A percentile compares a stretch with the other conserved stretches of the same genome.
Evolutionary conservation across 2,113 vertebrate genomes (phyloP).

Genomic region (Corythaixoides concolor): DNA sequence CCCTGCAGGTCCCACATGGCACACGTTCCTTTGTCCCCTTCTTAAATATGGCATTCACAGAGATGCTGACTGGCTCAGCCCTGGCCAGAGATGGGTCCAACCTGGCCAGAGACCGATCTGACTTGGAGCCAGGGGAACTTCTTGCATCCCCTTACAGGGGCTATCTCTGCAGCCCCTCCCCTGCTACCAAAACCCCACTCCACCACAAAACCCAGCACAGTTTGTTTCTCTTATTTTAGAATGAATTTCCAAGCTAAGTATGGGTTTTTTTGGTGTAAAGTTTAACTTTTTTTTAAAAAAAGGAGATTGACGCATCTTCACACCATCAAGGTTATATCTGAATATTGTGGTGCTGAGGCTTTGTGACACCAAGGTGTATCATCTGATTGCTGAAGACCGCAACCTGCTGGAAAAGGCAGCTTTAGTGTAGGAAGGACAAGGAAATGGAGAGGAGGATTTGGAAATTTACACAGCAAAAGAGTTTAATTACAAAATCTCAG

Average conservation of each 20-base stretch:
- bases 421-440: background rate
- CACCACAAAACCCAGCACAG: no score
- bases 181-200: no score
- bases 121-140: no score
- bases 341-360: background rate
- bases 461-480: background rate
- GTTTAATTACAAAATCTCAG: background rate
- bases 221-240: background rate
- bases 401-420: background rate
- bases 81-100: no score
- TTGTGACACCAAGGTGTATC: background rate
- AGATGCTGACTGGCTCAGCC: no score
- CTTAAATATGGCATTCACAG: no score
- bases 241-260: background rate
- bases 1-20: no score
- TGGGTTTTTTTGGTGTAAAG: background rate
- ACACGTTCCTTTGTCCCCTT: no score
- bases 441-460: background rate
- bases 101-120: no score
- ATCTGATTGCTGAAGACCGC: background rate
- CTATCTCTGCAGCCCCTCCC: no score
- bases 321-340: background rate
- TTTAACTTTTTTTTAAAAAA: background rate
- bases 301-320: background rate
- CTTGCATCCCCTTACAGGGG: no score